Conservation (phyloP, 2,888 invertebrate genomes). For the Tipula confusa region DNA sequence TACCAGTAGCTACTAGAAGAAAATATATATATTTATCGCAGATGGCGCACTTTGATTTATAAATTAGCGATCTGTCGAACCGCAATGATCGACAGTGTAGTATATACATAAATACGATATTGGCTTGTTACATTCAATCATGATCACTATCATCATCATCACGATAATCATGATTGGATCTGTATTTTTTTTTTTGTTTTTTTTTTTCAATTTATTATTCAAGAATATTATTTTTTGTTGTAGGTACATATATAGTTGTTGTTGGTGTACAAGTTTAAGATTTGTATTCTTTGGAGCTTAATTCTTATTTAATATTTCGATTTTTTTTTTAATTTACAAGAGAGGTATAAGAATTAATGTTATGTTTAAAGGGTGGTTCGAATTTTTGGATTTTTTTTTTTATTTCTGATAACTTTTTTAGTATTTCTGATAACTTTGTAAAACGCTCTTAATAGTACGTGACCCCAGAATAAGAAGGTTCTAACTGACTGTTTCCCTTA, state of each 20-base stretch:
- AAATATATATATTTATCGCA: background rate
- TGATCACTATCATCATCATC: slow-evolving; percentile 6
- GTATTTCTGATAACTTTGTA: too few relatives aligned
- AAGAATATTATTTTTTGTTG: background rate
- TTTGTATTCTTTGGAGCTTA: background rate
- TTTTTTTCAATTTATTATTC: slow-evolving; percentile 20
- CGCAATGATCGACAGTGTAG: background rate
- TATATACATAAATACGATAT: background rate
- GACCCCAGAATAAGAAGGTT: too few relatives aligned
- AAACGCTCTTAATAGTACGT: too few relatives aligned
- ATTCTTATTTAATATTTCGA: background rate
- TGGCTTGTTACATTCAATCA: slow-evolving; percentile 9
- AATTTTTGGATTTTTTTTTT: too few relatives aligned
- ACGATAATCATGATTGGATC: slow-evolving; percentile 15
- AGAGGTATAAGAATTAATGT: too few relatives aligned
- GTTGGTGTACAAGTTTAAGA: background rate
- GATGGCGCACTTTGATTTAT: background rate
- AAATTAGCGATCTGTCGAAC: background rate
- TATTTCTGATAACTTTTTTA: too few relatives aligned
- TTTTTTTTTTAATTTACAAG: too few relatives aligned
- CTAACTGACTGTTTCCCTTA: too few relatives aligned
- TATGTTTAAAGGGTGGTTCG: too few relatives aligned
- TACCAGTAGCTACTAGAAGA: background rate
- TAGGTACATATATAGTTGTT: background rate
- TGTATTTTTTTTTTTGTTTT: background rate